Evolutionary conservation across 2,113 vertebrate species (phyloP).

Genomic region (Gavia stellata): DNA sequence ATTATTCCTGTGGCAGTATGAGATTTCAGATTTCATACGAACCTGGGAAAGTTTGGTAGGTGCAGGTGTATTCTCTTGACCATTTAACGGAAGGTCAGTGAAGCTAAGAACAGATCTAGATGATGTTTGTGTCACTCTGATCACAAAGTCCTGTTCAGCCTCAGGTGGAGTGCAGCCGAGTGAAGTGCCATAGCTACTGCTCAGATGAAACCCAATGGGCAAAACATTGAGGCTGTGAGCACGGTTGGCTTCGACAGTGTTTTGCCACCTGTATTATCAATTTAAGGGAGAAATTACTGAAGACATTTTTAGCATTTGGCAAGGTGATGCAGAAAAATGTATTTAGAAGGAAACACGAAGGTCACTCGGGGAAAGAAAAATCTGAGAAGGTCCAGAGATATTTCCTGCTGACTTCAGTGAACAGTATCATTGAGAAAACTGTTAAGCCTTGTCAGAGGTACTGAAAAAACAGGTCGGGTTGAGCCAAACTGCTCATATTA

Average conservation of each 20-base stretch:
- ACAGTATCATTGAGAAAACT: background rate
- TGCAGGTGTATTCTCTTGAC: background rate
- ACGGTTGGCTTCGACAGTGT: background rate
- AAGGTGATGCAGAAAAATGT: background rate
- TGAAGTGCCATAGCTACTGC: background rate
- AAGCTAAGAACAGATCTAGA: background rate
- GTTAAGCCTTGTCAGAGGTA: background rate
- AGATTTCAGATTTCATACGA: background rate
- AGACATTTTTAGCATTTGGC: background rate
- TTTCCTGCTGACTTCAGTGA: background rate
- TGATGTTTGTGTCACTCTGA: background rate
- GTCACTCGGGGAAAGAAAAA: background rate
- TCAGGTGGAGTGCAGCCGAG: background rate
- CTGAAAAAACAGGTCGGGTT: background rate
- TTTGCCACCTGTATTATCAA: background rate
- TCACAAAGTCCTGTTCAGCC: background rate
- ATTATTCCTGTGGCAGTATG: background rate
- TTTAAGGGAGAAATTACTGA: background rate
- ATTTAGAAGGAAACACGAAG: background rate
- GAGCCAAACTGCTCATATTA: background rate
- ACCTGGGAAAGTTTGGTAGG: background rate
- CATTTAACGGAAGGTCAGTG: background rate
- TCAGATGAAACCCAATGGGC: background rate
- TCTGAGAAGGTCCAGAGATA: background rate
- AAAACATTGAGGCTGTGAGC: background rate